Evolutionary conservation across 2,888 invertebrate genomes (phyloP), one percentile per base, ranked within the genome.

Genomic region (Drosophila pegasa): DNA sequence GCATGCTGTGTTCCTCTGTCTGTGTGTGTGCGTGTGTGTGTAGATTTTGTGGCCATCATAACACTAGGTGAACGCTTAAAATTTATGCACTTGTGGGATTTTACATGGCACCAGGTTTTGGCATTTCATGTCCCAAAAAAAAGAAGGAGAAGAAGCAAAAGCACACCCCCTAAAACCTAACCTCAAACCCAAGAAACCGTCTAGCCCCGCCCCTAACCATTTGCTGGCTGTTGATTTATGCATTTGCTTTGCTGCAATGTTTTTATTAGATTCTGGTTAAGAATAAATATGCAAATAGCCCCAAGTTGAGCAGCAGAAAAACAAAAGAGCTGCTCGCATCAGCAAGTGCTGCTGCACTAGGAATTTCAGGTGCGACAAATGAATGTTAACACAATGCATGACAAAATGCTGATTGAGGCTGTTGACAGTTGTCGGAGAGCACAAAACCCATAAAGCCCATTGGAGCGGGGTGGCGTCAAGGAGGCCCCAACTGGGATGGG

Each of bases 21-120:
- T 55, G 31, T 35, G n/a, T 20, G 68, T 8, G 37, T 48, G 55
- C 51, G 10, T 25, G 27, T 43, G 64, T 41, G 14, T 29, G 31
- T 29, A 29, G 51, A 25, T 43, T 45, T 55, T 25, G 45, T 35
- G 59, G 43, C 71, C 75, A 73, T 78, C 73, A 80, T 82, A 84
- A 69, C 84, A 71, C 50, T 48, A 37, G 54, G 62, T 62, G 83
- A 80, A 72, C 68, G 73, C 75, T 73, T 56, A 58, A 79, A 81
- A 84, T 88, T 80, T 84, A 88, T 84, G 87, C 84, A 84, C 84
- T 87, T 83, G 80, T 69, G 84, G 77, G 78, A 88, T 67, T 84
- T 82, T 51, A 62, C 67, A 65, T 77, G 50, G 67, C 73, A 55
- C 67, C 69, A 43, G 68, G 58, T 52, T 68, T 55, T 48, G 48